Evolutionary conservation across 2,113 vertebrate species (phyloP).

Genomic region (Chunga burmeisteri): DNA sequence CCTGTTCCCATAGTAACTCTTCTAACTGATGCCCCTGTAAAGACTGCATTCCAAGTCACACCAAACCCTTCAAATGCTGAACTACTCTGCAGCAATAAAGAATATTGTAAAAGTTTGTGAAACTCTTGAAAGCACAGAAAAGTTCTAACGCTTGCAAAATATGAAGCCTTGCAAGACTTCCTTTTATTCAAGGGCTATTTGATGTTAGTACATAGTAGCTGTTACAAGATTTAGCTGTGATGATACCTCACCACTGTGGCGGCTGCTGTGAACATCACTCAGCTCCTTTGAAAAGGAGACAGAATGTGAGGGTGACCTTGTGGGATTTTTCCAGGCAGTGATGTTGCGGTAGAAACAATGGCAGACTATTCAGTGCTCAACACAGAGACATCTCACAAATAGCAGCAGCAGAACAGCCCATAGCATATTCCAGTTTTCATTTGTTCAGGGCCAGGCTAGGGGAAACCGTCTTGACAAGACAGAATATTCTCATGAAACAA

Average conservation of each 20-base stretch:
- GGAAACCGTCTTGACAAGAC: conserved; percentile 54
- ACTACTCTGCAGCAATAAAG: background rate
- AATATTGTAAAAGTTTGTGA: background rate
- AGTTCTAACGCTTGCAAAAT: background rate
- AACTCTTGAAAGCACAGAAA: background rate
- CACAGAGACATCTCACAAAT: background rate
- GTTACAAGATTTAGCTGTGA: background rate
- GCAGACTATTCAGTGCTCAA: background rate
- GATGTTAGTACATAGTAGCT: background rate
- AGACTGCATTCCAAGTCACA: background rate
- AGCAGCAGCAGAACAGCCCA: conserved; percentile 31
- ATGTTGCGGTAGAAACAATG: background rate
- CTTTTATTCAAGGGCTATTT: background rate
- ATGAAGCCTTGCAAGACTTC: background rate
- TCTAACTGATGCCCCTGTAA: background rate
- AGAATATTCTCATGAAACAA: conserved; percentile 67
- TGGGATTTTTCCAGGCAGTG: background rate
- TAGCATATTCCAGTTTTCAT: background rate
- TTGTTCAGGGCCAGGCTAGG: background rate
- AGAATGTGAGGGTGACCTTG: background rate
- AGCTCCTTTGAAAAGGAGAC: background rate
- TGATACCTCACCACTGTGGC: background rate
- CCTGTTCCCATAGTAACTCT: conserved; percentile 43
- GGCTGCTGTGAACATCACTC: background rate
- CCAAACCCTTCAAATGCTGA: background rate